A percentile compares a stretch with the other conserved stretches of the same genome.
These are phyloP conservation scores for Cavia porcellus DNA, from an alignment of 2,113 vertebrate species.

Conservation along the genomic window DNA sequence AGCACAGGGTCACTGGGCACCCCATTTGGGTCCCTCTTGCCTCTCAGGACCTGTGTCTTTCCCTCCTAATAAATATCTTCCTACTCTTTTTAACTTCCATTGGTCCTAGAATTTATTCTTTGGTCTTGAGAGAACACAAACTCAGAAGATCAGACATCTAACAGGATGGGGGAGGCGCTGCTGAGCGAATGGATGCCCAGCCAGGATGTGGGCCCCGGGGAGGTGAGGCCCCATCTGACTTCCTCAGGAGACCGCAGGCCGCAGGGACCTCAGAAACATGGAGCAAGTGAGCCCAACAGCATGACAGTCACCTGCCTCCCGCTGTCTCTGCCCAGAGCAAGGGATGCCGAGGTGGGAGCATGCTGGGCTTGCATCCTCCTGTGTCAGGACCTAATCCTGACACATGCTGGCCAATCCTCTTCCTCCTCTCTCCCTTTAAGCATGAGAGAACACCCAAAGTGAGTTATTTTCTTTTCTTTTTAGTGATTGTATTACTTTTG, in stretches of 20 bases:
- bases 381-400: background rate
- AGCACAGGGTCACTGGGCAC: background rate
- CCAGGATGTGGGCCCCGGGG: background rate
- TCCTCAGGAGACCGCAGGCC: rapidly evolving
- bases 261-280: rapidly evolving
- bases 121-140: background rate
- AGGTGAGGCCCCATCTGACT: background rate
- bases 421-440: background rate
- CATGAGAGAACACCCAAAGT: background rate
- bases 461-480: background rate
- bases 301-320: background rate
- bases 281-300: background rate
- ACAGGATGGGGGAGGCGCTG: no score
- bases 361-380: background rate
- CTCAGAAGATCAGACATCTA: background rate
- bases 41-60: background rate
- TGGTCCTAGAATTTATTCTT: background rate
- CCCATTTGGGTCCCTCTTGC: background rate
- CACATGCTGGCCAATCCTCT: background rate
- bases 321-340: background rate
- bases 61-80: background rate
- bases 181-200: background rate
- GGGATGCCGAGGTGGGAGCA: background rate
- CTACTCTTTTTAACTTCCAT: background rate
- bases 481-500: background rate